Conservation (phyloP, 2,113 vertebrate species). For the Plecturocebus donacophilus region DNA sequence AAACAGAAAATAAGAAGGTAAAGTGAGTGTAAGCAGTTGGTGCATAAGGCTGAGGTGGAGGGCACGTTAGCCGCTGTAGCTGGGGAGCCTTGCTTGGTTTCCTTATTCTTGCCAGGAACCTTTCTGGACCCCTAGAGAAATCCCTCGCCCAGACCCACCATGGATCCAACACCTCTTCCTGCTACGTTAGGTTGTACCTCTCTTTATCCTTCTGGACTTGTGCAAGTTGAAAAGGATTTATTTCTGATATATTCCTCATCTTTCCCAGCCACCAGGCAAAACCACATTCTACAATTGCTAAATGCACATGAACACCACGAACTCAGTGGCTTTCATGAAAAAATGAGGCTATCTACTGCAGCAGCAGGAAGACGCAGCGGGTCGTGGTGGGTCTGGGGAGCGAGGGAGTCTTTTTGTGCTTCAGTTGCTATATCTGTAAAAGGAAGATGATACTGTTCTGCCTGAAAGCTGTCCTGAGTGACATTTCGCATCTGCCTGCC, state of each 20-base stretch:
- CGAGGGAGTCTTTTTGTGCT: not conserved
- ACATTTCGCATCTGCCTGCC: not conserved
- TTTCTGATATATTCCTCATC: not conserved
- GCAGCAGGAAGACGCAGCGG: not conserved
- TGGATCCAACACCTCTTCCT: not conserved
- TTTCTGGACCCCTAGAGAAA: not conserved
- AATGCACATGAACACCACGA: not conserved
- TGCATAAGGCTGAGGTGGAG: not conserved
- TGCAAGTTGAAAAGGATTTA: not conserved
- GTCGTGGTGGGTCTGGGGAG: not conserved
- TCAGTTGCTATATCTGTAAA: not conserved
- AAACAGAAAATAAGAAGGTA: not conserved
- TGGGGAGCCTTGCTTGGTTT: not conserved
- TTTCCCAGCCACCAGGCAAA: not conserved
- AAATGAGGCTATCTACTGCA: fast-evolving
- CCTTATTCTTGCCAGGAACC: not conserved
- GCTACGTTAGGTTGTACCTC: fast-evolving
- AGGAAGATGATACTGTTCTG: not conserved
- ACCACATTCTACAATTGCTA: not conserved
- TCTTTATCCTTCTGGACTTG: not conserved
- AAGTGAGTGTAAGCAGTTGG: not conserved
- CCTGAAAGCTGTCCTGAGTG: not conserved
- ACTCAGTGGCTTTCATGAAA: not conserved
- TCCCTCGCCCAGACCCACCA: not conserved
- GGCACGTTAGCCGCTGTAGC: too few species aligned